Conservation (phyloP, 2,113 vertebrate genomes). For the Mus musculus region GRCm39 chr9:107152501-107153000, state of each 20-base stretch:
- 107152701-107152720: background rate
- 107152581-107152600: background rate
- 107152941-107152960: background rate
- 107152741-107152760: background rate
- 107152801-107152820: rapidly evolving
- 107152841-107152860: background rate
- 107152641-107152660: background rate
- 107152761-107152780: too few relatives aligned
- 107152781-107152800: background rate
- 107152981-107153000: background rate
- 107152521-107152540: too few relatives aligned
- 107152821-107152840: background rate
- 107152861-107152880: background rate
- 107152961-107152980: background rate
- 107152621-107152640: background rate
- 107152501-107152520: background rate
- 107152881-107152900: too few relatives aligned
- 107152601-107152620: background rate
- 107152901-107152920: background rate
- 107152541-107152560: too few relatives aligned
- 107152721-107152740: background rate
- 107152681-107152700: background rate
- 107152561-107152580: background rate
- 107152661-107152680: background rate
- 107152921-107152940: background rate